Evolutionary conservation across 1,140 invertebrate genomes (phyloP).

Genomic region (Doryteuthis pealeii): DNA sequence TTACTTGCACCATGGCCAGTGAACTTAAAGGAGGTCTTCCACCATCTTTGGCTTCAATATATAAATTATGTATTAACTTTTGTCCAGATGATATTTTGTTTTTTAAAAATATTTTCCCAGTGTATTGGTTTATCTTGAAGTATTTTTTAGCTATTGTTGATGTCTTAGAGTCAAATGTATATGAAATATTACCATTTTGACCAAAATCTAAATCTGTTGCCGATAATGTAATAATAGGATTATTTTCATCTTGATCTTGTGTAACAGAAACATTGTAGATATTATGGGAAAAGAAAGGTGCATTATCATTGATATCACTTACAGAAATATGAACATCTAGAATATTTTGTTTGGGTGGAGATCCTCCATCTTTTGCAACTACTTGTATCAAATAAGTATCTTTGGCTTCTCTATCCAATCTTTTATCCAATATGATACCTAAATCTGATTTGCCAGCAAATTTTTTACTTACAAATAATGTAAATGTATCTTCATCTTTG

Average conservation of each 20-base stretch:
- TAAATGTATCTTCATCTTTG: constrained; percentile 26
- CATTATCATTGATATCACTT: constrained; percentile 29
- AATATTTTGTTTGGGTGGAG: constrained; percentile 13
- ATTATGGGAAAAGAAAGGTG: constrained; percentile 17
- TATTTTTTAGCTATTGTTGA: background rate
- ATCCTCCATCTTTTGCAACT: constrained; percentile 64
- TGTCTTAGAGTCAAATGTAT: constrained; percentile 8
- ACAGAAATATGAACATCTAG: constrained; percentile 16
- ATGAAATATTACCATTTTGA: constrained; percentile 22
- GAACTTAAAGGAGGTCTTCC: constrained; percentile 80
- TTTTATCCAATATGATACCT: constrained; percentile 34
- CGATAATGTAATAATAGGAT: constrained; percentile 14
- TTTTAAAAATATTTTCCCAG: constrained; percentile 9
- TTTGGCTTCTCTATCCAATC: constrained; percentile 78
- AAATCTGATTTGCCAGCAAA: constrained; percentile 41
- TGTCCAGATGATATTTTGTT: constrained; percentile 63
- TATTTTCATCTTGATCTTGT: constrained; percentile 20
- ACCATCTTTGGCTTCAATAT: constrained; percentile 83
- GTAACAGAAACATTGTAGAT: constrained; percentile 17
- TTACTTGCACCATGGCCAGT: constrained; percentile 86
- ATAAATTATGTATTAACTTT: constrained; percentile 67
- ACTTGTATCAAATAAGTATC: constrained; percentile 76
- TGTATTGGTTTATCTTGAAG: background rate
- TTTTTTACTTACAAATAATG: constrained; percentile 29
- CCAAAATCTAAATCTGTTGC: constrained; percentile 24